Percentiles rank a stretch among this genome's conserved stretches.
phyloP scores from a whole-genome alignment of 2,888 invertebrate species.

The Nezara viridula region DNA sequence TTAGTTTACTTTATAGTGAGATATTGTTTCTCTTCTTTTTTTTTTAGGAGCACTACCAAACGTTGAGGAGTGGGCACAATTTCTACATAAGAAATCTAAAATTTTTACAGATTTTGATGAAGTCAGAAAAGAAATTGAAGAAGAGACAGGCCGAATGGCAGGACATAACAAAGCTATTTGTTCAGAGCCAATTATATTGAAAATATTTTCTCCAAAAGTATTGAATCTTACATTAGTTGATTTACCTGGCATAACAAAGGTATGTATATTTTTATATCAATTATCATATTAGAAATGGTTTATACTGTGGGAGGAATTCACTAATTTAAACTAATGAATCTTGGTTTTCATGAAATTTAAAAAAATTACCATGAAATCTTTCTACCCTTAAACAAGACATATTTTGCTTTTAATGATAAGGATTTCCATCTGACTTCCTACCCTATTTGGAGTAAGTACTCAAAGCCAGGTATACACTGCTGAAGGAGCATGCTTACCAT shows the following conservation, averaged over 20 bases:
- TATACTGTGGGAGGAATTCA: background rate
- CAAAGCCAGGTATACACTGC: no score
- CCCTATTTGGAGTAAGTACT: no score
- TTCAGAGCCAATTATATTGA: slow-evolving; percentile 94
- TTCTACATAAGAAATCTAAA: slow-evolving; percentile 91
- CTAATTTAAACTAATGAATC: background rate
- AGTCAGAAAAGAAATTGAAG: slow-evolving; percentile 92
- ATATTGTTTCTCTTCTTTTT: background rate
- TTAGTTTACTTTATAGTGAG: background rate
- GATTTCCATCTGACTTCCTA: no score
- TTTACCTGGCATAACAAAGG: slow-evolving; percentile 97
- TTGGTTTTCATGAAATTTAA: background rate
- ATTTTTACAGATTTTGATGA: slow-evolving; percentile 92
- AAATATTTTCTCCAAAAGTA: slow-evolving; percentile 95
- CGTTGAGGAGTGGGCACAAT: slow-evolving; percentile 95
- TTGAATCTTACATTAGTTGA: slow-evolving; percentile 97
- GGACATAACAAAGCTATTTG: slow-evolving; percentile 98
- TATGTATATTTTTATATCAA: slow-evolving; percentile 66
- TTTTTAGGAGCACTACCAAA: slow-evolving; percentile 79
- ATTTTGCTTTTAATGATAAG: no score
- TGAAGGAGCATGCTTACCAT: no score
- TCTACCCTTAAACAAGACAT: background rate
- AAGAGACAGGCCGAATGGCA: slow-evolving; percentile 94
- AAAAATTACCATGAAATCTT: background rate
- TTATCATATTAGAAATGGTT: background rate